Evolutionary conservation across 2,888 invertebrate species (phyloP).

Genomic region (Paralinhomoeus sp.): DNA sequence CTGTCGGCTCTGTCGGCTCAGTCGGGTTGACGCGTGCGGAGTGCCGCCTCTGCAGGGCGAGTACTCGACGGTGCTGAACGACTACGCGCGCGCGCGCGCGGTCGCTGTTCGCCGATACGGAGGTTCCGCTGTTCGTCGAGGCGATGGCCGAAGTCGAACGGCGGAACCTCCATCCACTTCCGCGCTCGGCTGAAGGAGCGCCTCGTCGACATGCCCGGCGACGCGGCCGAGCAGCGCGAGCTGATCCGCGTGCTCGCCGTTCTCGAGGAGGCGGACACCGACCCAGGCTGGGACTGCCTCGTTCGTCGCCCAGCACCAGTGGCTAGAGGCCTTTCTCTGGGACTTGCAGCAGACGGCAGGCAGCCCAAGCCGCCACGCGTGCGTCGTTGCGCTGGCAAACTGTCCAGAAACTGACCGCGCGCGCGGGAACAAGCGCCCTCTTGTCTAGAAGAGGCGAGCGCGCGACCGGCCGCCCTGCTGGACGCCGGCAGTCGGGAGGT

Average conservation of each 20-base stretch:
- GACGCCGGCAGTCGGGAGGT: no score
- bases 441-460: no score
- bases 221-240: slow-evolving; percentile 78
- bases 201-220: slow-evolving; percentile 66
- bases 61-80: slow-evolving; percentile 87
- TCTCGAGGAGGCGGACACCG: slow-evolving; percentile 44
- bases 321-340: slow-evolving; percentile 45
- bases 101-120: slow-evolving; percentile 65
- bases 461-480: no score
- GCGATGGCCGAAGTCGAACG: slow-evolving; percentile 74
- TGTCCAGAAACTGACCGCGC: no score
- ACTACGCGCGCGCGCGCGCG: slow-evolving; percentile 88
- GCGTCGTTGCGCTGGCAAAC: no score
- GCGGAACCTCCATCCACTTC: slow-evolving; percentile 54
- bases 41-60: slow-evolving; percentile 42
- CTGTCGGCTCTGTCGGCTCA: no score
- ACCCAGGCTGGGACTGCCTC: slow-evolving; percentile 93
- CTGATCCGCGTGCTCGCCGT: slow-evolving; percentile 56
- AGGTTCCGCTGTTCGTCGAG: slow-evolving; percentile 22
- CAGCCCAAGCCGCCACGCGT: slow-evolving; percentile 8
- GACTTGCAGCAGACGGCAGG: slow-evolving; percentile 33
- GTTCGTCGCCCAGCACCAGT: slow-evolving; percentile 56
- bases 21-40: background rate
- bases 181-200: slow-evolving; percentile 54
- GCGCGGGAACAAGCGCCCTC: no score